Conservation (phyloP, 2,113 vertebrate species). For the Limanda limanda region DNA sequence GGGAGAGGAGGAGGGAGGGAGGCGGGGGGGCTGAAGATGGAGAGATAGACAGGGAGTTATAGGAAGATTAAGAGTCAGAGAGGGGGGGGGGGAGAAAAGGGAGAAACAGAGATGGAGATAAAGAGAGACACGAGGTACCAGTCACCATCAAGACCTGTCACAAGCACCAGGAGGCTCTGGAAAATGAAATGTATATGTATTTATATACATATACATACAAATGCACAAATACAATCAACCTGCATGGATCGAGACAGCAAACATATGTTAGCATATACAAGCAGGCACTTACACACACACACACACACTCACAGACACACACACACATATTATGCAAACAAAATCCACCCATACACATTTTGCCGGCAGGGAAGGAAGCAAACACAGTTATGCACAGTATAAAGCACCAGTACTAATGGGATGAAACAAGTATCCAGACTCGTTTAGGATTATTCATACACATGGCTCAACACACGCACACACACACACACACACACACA, state of each 20-base stretch:
- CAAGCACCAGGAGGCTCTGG: not conserved
- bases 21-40: conserved; percentile 35
- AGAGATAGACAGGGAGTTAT: conserved; percentile 50
- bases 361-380: conserved; percentile 10
- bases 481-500: not conserved
- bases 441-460: conserved; percentile 39
- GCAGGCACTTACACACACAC: conserved; percentile 20
- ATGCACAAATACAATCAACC: not conserved
- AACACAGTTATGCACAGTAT: conserved; percentile 31
- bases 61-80: conserved; percentile 56
- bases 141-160: conserved; percentile 52
- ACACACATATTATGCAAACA: conserved; percentile 25
- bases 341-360: conserved; percentile 13
- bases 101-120: conserved; percentile 49
- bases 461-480: conserved; percentile 7
- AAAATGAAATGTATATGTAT: not conserved
- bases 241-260: conserved; percentile 30
- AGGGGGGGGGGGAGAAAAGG: not conserved
- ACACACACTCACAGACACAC: conserved; percentile 12
- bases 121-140: conserved; percentile 46
- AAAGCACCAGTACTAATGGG: conserved; percentile 24
- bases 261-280: conserved; percentile 27
- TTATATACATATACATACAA: not conserved
- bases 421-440: conserved; percentile 17
- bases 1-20: not conserved